phyloP scores from a whole-genome alignment of 1,140 invertebrate genomes.

The Bicyclus anynana region DNA sequence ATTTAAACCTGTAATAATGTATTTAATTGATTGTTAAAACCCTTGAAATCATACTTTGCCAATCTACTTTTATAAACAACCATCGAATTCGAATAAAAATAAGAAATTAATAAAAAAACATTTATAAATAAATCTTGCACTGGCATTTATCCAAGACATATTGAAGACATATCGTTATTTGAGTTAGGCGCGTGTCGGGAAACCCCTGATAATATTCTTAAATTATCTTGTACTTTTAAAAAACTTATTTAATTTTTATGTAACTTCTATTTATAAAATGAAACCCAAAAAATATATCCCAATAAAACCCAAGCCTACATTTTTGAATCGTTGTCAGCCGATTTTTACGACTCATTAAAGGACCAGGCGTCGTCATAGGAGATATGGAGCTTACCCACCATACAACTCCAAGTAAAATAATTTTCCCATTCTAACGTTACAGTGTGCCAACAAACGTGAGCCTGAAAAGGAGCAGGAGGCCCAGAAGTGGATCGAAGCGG shows the following conservation, averaged over 20 bases:
- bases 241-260: too few relatives aligned
- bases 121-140: constrained; percentile 26
- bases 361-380: too few relatives aligned
- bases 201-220: constrained; percentile 18
- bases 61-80: not conserved
- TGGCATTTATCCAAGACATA: constrained; percentile 28
- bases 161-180: constrained; percentile 8
- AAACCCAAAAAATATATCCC: too few relatives aligned
- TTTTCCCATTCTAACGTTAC: constrained; percentile 38
- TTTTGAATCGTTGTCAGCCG: too few relatives aligned
- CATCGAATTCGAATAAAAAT: not conserved
- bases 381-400: too few relatives aligned
- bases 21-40: too few relatives aligned
- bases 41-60: too few relatives aligned
- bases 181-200: constrained; percentile 24
- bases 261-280: too few relatives aligned
- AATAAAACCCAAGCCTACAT: too few relatives aligned
- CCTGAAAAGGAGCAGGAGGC: constrained; percentile 89
- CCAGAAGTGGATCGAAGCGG: constrained; percentile 91
- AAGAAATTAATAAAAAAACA: not conserved
- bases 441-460: constrained; percentile 91
- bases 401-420: too few relatives aligned
- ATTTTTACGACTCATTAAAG: too few relatives aligned
- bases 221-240: not conserved
- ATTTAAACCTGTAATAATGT: too few relatives aligned